These are phyloP conservation scores for Allacma fusca DNA, from an alignment of 2,888 invertebrate genomes.

Conservation along the genomic window DNA sequence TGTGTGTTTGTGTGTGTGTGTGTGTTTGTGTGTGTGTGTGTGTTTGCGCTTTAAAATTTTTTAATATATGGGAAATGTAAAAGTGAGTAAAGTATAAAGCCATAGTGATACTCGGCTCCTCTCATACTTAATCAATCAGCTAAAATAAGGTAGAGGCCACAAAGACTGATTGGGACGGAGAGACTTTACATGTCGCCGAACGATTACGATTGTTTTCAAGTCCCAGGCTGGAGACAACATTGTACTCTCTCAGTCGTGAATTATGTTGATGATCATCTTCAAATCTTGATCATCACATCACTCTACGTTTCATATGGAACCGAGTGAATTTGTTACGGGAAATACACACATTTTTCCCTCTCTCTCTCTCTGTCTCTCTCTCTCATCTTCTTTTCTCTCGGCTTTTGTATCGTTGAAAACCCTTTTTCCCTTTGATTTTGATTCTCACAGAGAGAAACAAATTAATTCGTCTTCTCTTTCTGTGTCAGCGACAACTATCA, in stretches of 20 bases:
- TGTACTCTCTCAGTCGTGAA: not conserved
- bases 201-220: not conserved
- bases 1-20: no score
- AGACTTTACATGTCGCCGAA: constrained; percentile 16
- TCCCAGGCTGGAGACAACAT: no score
- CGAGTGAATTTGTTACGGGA: constrained; percentile 21
- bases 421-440: constrained; percentile 28
- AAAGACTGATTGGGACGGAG: constrained; percentile 12
- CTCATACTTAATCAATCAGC: constrained; percentile 14
- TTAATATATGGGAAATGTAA: not conserved
- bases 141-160: constrained; percentile 27
- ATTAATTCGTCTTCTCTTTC: constrained; percentile 28
- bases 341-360: constrained; percentile 7
- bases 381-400: constrained; percentile 5
- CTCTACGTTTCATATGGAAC: constrained; percentile 11
- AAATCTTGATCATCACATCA: constrained; percentile 32
- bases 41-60: no score
- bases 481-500: constrained; percentile 1
- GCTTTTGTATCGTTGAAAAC: constrained; percentile 35
- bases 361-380: not conserved
- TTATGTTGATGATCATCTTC: constrained; percentile 32
- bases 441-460: constrained; percentile 23
- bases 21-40: no score
- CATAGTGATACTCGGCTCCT: not conserved
- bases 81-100: not conserved